A percentile compares a stretch with the other conserved stretches of the same genome.
Evolutionary conservation across 2,797 vertebrate species (phyloP).

Genomic region (Pseudomugil gertrudae): DNA sequence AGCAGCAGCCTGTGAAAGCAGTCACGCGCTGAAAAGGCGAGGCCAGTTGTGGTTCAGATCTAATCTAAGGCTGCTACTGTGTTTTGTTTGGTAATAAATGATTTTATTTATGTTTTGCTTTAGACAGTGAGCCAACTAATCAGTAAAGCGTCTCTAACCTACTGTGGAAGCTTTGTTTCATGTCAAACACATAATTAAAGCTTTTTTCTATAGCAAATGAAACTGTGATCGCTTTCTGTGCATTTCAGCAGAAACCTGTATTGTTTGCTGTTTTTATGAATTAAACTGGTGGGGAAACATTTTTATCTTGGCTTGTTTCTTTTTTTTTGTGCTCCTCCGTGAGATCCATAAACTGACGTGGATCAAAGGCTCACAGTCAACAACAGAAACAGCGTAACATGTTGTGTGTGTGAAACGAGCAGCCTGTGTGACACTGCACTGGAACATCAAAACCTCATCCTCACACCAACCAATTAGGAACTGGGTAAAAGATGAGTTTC

Average conservation of each 20-base stretch:
- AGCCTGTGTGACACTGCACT: constrained; percentile 52
- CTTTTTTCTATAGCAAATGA: constrained; percentile 10
- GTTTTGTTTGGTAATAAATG: constrained; percentile 21
- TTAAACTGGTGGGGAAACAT: constrained; percentile 13
- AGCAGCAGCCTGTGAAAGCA: constrained; percentile 42
- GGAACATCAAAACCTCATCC: constrained; percentile 49
- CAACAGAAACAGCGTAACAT: constrained; percentile 5
- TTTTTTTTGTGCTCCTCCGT: neutral
- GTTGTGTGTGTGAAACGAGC: constrained; percentile 17
- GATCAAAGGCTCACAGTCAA: constrained; percentile 16
- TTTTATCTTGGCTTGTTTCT: neutral
- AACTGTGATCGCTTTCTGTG: constrained; percentile 16
- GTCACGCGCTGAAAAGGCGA: constrained; percentile 15
- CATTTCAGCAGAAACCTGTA: constrained; percentile 27
- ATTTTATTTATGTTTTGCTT: constrained; percentile 34
- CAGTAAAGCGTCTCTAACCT: constrained; percentile 1
- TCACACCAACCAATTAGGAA: constrained; percentile 50
- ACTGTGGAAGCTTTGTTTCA: constrained; percentile 20
- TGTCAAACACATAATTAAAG: constrained; percentile 4
- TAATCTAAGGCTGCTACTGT: constrained; percentile 12
- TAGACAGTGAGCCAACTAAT: neutral
- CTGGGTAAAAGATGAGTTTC: constrained; percentile 18
- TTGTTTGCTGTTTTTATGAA: constrained; percentile 28
- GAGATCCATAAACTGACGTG: constrained; percentile 1
- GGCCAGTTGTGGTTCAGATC: constrained; percentile 32